Evolutionary conservation across 2,797 vertebrate species (phyloP).

Genomic region (Apodemus agrarius): DNA sequence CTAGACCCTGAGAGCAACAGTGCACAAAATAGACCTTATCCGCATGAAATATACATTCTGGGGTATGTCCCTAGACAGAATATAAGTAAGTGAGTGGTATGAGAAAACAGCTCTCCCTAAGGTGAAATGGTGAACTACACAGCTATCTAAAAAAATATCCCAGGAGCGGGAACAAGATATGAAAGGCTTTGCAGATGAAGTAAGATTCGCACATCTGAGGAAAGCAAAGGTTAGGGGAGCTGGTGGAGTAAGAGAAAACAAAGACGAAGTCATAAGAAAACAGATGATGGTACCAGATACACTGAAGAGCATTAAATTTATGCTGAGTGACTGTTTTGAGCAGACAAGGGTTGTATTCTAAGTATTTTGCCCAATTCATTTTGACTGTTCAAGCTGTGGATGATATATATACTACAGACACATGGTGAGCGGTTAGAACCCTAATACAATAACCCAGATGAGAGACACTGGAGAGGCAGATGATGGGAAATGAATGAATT

Average conservation of each 20-base stretch:
- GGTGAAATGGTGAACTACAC: background rate
- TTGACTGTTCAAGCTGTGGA: background rate
- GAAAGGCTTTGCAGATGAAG: background rate
- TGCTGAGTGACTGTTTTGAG: background rate
- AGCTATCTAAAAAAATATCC: background rate
- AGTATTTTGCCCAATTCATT: background rate
- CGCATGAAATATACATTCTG: conserved; percentile 18
- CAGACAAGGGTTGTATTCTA: background rate
- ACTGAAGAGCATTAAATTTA: background rate
- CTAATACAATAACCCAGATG: background rate
- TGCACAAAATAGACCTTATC: background rate
- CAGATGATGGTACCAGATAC: background rate
- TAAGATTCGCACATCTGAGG: background rate
- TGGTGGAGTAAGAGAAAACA: background rate
- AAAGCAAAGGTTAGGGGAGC: background rate
- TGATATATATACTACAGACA: background rate
- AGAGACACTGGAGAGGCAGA: background rate
- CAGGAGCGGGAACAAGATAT: background rate
- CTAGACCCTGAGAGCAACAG: background rate
- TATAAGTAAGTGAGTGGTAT: background rate
- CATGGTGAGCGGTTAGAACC: background rate
- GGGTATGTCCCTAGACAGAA: background rate
- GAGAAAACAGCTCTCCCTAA: background rate
- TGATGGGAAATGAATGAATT: background rate
- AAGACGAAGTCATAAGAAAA: no score